These are phyloP conservation scores for Saguinus imperator DNA, from an alignment of 2,113 vertebrate genomes.

Conservation along the genomic window DNA sequence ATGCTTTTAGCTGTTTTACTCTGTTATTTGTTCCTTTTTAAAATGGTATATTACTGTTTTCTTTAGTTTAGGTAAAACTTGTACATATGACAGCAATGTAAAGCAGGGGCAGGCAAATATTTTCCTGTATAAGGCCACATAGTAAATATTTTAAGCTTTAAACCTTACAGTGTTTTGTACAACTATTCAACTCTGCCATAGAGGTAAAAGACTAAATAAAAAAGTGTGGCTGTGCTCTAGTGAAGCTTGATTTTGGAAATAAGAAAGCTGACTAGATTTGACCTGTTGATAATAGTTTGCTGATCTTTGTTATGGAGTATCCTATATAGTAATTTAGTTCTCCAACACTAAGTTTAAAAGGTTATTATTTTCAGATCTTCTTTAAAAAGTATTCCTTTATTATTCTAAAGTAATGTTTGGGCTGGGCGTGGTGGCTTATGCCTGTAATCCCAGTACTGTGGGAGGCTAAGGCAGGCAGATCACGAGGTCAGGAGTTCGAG, in stretches of 20 bases:
- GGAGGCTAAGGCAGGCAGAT: too few species aligned
- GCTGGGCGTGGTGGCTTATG: too few species aligned
- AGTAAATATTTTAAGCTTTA: not conserved
- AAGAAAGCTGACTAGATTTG: not conserved
- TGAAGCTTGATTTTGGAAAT: not conserved
- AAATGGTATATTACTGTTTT: not conserved
- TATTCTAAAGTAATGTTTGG: not conserved
- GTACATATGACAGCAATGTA: not conserved
- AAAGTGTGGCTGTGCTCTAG: accelerated
- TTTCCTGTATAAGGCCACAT: not conserved
- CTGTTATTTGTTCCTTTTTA: not conserved
- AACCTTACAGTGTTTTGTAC: not conserved
- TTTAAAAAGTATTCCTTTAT: not conserved
- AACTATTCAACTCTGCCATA: not conserved
- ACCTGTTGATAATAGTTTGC: not conserved
- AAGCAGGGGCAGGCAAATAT: not conserved
- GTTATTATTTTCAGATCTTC: not conserved
- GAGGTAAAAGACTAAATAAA: not conserved
- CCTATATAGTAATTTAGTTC: not conserved
- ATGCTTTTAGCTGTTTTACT: not conserved
- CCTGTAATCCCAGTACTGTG: too few species aligned
- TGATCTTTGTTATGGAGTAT: not conserved
- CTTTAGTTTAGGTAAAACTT: not conserved
- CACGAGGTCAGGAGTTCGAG: too few species aligned
- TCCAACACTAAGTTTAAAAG: not conserved